A percentile compares a stretch with the other conserved stretches of the same genome.
Evolutionary conservation across 2,113 vertebrate species (phyloP).

Genomic region (Rhabdornis inornatus): DNA sequence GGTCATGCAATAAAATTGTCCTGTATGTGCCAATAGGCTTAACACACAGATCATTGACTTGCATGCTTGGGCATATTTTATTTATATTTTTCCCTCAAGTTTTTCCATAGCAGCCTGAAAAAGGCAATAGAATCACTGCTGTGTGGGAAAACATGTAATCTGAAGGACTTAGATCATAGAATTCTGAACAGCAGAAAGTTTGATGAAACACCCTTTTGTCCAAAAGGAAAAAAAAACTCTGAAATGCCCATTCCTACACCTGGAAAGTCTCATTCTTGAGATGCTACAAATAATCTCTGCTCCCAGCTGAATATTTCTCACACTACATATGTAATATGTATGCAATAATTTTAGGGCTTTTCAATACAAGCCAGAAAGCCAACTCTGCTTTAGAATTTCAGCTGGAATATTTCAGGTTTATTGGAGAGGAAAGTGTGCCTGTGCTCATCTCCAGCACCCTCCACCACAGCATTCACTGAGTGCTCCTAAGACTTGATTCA

Average conservation of each 20-base stretch:
- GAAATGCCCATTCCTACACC: neutral
- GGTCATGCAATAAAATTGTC: slow-evolving; percentile 71
- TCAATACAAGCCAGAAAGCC: neutral
- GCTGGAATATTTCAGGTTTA: neutral
- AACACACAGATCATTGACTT: slow-evolving; percentile 66
- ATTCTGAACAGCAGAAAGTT: neutral
- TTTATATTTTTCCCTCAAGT: slow-evolving; percentile 53
- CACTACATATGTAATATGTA: neutral
- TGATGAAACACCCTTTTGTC: slow-evolving; percentile 30
- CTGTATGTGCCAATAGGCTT: slow-evolving; percentile 65
- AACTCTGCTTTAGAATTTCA: neutral
- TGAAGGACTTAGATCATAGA: neutral
- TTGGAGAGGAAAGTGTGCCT: neutral
- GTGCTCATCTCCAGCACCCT: neutral
- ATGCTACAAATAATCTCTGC: neutral
- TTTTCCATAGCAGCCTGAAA: slow-evolving; percentile 44
- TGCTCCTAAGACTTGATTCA: neutral
- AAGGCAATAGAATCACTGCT: neutral
- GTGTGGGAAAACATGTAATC: neutral
- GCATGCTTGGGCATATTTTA: slow-evolving; percentile 40
- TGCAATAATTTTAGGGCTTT: neutral
- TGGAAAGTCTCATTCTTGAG: slow-evolving; percentile 22
- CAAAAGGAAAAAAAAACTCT: neutral
- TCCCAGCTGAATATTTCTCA: neutral
- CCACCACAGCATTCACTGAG: neutral